phyloP scores from a whole-genome alignment of 2,888 invertebrate genomes.

The Tenthredo notha region DNA sequence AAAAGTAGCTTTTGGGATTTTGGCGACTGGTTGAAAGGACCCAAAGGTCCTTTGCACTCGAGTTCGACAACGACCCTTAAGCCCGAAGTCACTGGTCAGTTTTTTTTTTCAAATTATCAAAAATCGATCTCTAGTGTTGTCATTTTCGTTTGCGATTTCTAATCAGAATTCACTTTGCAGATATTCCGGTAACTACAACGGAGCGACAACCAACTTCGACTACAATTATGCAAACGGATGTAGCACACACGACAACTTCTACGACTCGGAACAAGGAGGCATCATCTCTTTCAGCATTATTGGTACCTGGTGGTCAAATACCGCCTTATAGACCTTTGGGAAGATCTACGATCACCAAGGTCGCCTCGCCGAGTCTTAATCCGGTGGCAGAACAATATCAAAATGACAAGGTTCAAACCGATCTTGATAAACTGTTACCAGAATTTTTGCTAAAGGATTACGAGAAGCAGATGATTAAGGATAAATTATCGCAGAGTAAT shows the following conservation, averaged over 20 bases:
- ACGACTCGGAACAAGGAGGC: constrained; percentile 76
- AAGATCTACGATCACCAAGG: constrained; percentile 83
- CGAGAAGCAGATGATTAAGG: not conserved
- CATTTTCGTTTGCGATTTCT: not conserved
- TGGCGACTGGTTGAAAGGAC: constrained; percentile 42
- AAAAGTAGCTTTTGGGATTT: constrained; percentile 50
- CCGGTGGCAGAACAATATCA: constrained; percentile 56
- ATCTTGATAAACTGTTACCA: constrained; percentile 24
- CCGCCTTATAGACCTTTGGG: constrained; percentile 78
- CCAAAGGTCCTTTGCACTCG: constrained; percentile 1
- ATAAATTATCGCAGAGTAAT: constrained; percentile 52
- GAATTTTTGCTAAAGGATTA: constrained; percentile 28
- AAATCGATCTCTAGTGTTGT: not conserved
- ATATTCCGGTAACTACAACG: constrained; percentile 35
- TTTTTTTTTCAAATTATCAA: not conserved
- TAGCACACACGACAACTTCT: constrained; percentile 54
- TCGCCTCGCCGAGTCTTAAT: constrained; percentile 77
- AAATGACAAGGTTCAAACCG: constrained; percentile 22
- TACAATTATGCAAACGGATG: constrained; percentile 49
- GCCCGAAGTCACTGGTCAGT: not conserved
- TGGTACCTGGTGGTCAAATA: constrained; percentile 82
- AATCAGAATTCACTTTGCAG: not conserved
- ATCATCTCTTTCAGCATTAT: constrained; percentile 82
- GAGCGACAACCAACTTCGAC: constrained; percentile 17
- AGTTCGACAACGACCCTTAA: constrained; percentile 9